Percentiles rank a stretch among this genome's conserved stretches.
phyloP scores from a whole-genome alignment of 2,113 vertebrate species.

The Zeus faber region DNA sequence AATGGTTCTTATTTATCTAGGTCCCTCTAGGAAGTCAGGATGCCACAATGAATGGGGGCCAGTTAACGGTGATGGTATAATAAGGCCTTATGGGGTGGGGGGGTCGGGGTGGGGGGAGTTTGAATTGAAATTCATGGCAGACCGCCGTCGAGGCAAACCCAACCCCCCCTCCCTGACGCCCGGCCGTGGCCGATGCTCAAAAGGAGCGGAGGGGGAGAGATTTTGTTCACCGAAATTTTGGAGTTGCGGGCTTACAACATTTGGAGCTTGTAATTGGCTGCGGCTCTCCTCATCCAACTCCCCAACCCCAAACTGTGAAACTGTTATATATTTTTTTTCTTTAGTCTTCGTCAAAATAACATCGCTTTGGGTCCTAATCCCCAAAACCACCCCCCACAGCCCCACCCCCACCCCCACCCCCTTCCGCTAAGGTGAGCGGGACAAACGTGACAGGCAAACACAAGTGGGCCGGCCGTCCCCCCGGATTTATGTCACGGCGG shows the following conservation, averaged over 20 bases:
- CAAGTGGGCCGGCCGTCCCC: background rate
- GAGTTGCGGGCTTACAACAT: no score
- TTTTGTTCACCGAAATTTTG: no score
- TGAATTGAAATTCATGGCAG: conserved; percentile 65
- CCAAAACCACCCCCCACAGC: no score
- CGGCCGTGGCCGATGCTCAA: conserved; percentile 55
- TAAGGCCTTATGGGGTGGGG: conserved; percentile 30
- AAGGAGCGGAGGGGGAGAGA: conserved; percentile 21
- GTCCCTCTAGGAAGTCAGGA: conserved; percentile 69
- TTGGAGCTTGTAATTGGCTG: no score
- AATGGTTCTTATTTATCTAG: conserved; percentile 67
- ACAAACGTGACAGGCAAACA: conserved; percentile 2
- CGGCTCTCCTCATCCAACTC: no score
- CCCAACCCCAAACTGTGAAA: no score
- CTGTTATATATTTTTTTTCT: no score
- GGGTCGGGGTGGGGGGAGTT: conserved; percentile 11
- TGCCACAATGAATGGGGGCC: conserved; percentile 66
- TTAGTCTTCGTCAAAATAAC: no score
- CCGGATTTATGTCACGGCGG: conserved; percentile 3
- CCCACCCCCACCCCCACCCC: no score
- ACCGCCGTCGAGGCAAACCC: conserved; percentile 46
- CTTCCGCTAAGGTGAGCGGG: background rate
- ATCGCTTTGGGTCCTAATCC: no score
- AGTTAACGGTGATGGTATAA: conserved; percentile 65
- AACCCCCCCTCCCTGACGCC: conserved; percentile 42